These are phyloP conservation scores for Odocoileus virginianus DNA, from an alignment of 2,113 vertebrate species.

Conservation along the genomic window DNA sequence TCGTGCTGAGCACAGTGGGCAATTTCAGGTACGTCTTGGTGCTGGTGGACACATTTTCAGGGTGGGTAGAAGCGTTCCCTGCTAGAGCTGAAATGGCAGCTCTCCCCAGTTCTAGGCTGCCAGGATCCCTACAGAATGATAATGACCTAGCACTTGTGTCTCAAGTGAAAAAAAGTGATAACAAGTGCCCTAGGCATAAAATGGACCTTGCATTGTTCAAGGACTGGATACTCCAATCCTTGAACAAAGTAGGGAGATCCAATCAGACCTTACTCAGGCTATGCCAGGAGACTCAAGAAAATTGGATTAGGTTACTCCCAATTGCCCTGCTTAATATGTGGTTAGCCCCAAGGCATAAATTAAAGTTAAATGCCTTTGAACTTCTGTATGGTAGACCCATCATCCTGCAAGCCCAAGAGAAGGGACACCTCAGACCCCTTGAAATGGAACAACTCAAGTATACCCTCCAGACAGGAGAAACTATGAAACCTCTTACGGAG, in stretches of 20 bases:
- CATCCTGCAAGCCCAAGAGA: background rate
- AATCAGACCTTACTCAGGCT: background rate
- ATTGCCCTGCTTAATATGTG: background rate
- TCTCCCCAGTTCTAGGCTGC: background rate
- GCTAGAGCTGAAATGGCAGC: background rate
- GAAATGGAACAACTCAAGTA: background rate
- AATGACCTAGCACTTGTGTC: background rate
- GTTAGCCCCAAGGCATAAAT: background rate
- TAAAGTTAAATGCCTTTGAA: background rate
- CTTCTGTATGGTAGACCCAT: background rate
- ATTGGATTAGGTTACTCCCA: background rate
- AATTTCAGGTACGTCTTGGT: background rate
- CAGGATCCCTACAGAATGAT: background rate
- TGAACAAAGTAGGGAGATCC: background rate
- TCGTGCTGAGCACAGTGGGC: background rate
- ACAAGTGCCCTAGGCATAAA: background rate
- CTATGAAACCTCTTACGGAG: background rate
- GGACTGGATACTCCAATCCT: background rate
- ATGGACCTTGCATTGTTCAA: background rate
- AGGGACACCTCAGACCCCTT: background rate
- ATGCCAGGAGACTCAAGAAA: background rate
- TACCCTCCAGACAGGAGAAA: background rate
- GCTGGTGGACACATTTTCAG: background rate
- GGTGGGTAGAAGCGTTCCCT: background rate
- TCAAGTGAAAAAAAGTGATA: background rate